Conservation (phyloP, 1,140 invertebrate genomes). For the Lasaia peninsularis region DNA sequence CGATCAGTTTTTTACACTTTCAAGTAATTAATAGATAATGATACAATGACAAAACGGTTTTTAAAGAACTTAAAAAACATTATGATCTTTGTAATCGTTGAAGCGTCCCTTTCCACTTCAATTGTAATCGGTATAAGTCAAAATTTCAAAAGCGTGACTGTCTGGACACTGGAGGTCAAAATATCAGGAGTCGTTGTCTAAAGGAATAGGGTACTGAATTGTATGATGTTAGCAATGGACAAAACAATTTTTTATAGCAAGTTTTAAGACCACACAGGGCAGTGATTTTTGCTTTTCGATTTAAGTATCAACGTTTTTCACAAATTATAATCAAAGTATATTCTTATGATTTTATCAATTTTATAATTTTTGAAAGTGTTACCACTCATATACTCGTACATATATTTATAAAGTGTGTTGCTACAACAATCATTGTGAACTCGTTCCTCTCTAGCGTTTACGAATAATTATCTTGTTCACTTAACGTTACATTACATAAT, state of each 20-base stretch:
- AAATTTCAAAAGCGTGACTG: constrained; percentile 46
- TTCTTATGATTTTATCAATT: too few species aligned
- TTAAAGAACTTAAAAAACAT: constrained; percentile 33
- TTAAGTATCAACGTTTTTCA: background rate
- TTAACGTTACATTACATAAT: too few species aligned
- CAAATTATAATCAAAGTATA: too few species aligned
- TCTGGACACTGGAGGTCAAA: constrained; percentile 3
- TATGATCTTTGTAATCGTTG: constrained; percentile 38
- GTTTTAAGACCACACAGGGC: constrained; percentile 36
- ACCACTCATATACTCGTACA: too few species aligned
- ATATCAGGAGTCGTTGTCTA: background rate
- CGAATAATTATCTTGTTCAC: too few species aligned
- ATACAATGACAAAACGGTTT: constrained; percentile 10
- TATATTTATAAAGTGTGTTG: too few species aligned
- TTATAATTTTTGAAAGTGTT: too few species aligned
- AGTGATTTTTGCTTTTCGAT: constrained; percentile 29
- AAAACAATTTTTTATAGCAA: constrained; percentile 18
- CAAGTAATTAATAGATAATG: constrained; percentile 5
- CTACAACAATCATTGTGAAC: too few species aligned
- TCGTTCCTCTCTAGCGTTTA: too few species aligned
- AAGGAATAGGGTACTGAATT: constrained; percentile 8
- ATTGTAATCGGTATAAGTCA: constrained; percentile 42
- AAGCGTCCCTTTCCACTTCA: constrained; percentile 49
- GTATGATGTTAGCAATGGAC: background rate
- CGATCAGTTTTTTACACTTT: too few species aligned